Base-by-base conservation (phyloP, 2,888 invertebrate genomes). In the Notocelia uddmanniana region DNA sequence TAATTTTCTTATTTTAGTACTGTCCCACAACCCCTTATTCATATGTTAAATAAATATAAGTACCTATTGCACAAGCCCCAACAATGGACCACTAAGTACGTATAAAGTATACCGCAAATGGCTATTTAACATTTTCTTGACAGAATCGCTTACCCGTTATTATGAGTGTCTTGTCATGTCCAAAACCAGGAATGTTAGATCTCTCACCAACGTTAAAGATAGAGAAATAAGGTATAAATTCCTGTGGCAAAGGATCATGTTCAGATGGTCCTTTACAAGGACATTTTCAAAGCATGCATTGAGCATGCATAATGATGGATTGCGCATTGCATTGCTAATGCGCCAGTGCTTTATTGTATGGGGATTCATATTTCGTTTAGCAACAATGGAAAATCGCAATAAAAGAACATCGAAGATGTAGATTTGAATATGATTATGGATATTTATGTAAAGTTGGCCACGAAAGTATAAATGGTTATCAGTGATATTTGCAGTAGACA, bases 261-360 rank as follows among this genome's bases (percentile, higher is more conserved):
- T 73, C 69, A 60, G 66, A 59, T 76, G 76, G 74, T 74, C 21
- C 73, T 74, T 73, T 68, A 78, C 83, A 85, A 87, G 86, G 86
- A 86, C 87, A 86, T 85, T 85, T 83, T 82, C 78, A 81, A 84
- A 84, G 82, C 82, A 78, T 81, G 77, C 80, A 79, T 76, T 76
- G 79, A 79, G 84, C 81, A 83, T 87, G 84, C 84, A 87, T 86
- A 88, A 86, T 86, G 85, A 85, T 83, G 83, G 81, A 84, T 85
- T 83, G 85, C 82, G 79, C 79, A 78, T 78, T 82, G 89, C 89
- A 88, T 88, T 77, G 78, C 81, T 87, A 88, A 88, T 88, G 77
- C 63, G 59, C 70, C 50, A 21, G 71, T 76, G 76, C 76, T 81
- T 83, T 63, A 67, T 71, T 52, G 52, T 34, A 84, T 85, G n/a